Evolutionary conservation across 2,797 vertebrate genomes (phyloP), one percentile per base, ranked within the genome.

Genomic region (Gorsachius magnificus): DNA sequence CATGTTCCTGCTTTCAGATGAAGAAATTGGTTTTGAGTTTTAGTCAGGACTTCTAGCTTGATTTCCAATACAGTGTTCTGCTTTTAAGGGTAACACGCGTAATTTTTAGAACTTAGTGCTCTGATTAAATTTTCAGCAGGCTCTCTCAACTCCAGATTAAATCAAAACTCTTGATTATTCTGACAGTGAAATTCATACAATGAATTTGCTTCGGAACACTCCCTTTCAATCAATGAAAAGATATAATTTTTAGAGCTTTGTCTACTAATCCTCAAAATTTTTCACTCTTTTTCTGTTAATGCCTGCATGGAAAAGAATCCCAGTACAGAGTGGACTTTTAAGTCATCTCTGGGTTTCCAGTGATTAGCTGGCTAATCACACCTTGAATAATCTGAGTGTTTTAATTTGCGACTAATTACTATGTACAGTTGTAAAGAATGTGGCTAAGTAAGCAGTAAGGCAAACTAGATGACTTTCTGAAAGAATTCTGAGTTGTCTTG

Each of bases 321-420:
- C 24, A 41, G 11, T 46, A 53, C 10, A 36, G 33, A 76, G 9
- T 18, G 28, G 64, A 65, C 10, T 60, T 81, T 5, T n/a, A 35
- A 51, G 16, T n/a, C 4, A 64, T 33, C 45, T 83, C 35, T 56
- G 31, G 13, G 46, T 78, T 92, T 60, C 43, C 16, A 76, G 19
- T 72, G 18, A 58, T 60, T 86, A 83, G 38, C 13, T 48, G 29
- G 12, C 10, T 77, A 77, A 60, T 46, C 5, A 36, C 41, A 46
- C 21, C 43, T 91, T 90, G 65, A 83, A 61, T 77, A 78, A 50
- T 38, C 48, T 64, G 57, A 64, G 11, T 89, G 20, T 57, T 84
- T 76, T 65, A 15, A 69, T 68, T 89, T 92, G 46, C 76, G 45
- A 70, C 25, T 64, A 80, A 94, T 94, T 87, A 48, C 74, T 82